Conservation (phyloP, 2,113 vertebrate species). For the Sus scrofa region T2T-Sscrofa CM000826.6:128584501-128585000, state of each 20-base stretch:
- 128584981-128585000: neutral
- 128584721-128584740: neutral
- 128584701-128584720: neutral
- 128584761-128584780: neutral
- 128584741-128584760: neutral
- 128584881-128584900: neutral
- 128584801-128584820: neutral
- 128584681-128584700: neutral
- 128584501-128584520: neutral
- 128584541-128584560: slow-evolving; percentile 8
- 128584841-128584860: neutral
- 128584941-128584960: neutral
- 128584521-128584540: neutral
- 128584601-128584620: slow-evolving; percentile 28
- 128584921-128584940: neutral
- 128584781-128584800: neutral
- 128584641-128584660: neutral
- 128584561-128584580: neutral
- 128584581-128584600: neutral
- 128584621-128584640: neutral
- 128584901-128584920: neutral
- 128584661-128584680: neutral
- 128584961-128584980: neutral
- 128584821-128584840: neutral
- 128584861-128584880: neutral